Evolutionary conservation across 2,113 vertebrate genomes (phyloP).

Genomic region (Trochalopteron elliotii): DNA sequence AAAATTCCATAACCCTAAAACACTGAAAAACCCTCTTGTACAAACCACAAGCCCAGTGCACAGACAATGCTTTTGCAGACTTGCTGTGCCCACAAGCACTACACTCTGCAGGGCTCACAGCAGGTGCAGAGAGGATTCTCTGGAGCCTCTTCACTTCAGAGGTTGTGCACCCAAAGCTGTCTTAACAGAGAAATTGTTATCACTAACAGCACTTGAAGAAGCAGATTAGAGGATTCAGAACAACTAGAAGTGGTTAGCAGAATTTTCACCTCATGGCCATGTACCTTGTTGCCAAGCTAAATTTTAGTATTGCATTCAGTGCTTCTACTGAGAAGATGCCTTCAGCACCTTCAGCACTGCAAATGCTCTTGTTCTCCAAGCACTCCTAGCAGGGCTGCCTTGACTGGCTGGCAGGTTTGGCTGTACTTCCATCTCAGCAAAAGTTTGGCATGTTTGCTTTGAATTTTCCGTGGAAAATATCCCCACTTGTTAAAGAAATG

Average conservation of each 20-base stretch:
- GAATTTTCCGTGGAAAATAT: neutral
- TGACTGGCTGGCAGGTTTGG: neutral
- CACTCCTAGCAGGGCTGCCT: neutral
- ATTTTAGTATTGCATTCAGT: neutral
- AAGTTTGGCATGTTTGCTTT: neutral
- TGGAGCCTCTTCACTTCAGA: neutral
- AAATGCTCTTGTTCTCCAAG: neutral
- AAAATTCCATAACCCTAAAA: neutral
- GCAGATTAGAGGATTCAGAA: neutral
- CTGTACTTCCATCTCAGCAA: neutral
- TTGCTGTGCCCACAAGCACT: neutral
- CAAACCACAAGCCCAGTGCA: neutral
- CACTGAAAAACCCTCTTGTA: neutral
- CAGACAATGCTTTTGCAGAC: neutral
- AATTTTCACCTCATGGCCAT: neutral
- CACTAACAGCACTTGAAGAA: neutral
- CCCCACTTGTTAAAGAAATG: neutral
- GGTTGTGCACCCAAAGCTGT: neutral
- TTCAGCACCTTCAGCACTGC: neutral
- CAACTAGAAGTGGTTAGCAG: neutral
- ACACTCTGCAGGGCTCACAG: accelerated
- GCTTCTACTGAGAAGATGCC: neutral
- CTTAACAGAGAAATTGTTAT: neutral
- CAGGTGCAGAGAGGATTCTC: neutral
- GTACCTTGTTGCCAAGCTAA: neutral